phyloP scores from a whole-genome alignment of 2,113 vertebrate species.

The Notarius quadriscutis region DNA sequence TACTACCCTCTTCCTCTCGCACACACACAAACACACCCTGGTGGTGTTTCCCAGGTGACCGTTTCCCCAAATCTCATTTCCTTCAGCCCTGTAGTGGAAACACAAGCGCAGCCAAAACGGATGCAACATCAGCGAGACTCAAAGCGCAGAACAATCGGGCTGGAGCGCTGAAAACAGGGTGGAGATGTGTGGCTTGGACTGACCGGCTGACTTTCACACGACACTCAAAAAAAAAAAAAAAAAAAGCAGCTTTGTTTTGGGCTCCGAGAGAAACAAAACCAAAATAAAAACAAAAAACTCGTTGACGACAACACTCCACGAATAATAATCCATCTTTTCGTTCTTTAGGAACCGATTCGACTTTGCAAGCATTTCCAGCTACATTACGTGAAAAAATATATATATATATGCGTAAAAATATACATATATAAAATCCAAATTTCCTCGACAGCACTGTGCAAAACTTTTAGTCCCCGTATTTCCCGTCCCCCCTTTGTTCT shows the following conservation, averaged over 20 bases:
- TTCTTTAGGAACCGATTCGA: too few species aligned
- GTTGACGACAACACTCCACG: too few species aligned
- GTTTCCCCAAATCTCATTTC: constrained; percentile 35
- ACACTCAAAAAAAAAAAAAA: not conserved
- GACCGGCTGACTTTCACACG: not conserved
- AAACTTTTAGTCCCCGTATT: too few species aligned
- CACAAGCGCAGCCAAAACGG: constrained; percentile 25
- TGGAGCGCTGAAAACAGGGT: constrained; percentile 3
- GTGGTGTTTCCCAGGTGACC: constrained; percentile 1
- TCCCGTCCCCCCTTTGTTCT: too few species aligned
- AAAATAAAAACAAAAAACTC: too few species aligned
- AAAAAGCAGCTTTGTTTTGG: too few species aligned
- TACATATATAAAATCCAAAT: too few species aligned
- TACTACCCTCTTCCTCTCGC: not conserved
- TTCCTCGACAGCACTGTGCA: too few species aligned
- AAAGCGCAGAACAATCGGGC: constrained; percentile 27
- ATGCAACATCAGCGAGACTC: constrained; percentile 19
- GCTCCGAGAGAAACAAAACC: too few species aligned
- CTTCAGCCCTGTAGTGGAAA: constrained; percentile 33
- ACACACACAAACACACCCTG: not conserved
- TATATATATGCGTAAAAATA: too few species aligned
- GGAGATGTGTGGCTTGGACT: not conserved
- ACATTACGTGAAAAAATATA: too few species aligned
- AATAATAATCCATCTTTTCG: too few species aligned
- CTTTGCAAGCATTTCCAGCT: not conserved